Evolutionary conservation across 2,888 invertebrate genomes (phyloP), one percentile per base, ranked within the genome.

Genomic region (Eristalis pertinax): DNA sequence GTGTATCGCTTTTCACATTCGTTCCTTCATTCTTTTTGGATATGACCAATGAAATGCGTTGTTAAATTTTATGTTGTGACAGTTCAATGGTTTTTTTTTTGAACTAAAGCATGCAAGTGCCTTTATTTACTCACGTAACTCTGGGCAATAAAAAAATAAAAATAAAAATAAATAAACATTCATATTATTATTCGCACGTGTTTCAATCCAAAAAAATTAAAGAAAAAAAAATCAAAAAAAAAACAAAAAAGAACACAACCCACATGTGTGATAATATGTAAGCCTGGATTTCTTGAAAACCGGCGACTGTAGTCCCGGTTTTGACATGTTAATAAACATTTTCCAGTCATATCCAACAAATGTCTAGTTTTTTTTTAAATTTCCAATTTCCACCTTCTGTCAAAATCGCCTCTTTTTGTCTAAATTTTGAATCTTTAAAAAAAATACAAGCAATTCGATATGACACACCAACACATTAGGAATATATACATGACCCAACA

Each of bases 41-140:
- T 60, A 60, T 60, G 60, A 50, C n/a, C 19, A n/a, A 19, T 50
- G 50, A 50, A 43, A 50, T 50, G 50, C n/a, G 19, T 50, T 50
- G 50, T 50, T n/a, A 50, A 50, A 19, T 50, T 50, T 50, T 50
- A 19, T 50, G 50, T 50, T 19, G n/a, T 50, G 50, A 65, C 32
- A 65, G 22, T 65, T 32, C 38, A 65, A 65, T 35, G 32, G n/a
- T n/a, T n/a, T n/a, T n/a, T n/a, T n/a, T n/a, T 67, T 41, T 67
- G 58, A 29, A 75, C 60, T 67, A 67, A 75, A 65, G 35, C 58
- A 65, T 65, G n/a, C 65, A 75, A 67, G 75, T 76, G 75, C 75
- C 75, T 76, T 76, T 76, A 76, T 60, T 65, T 75, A 26, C 26
- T 72, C 62, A 41, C 62, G 75, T 76, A 60, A 76, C 19, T 67